phyloP scores from a whole-genome alignment of 2,888 invertebrate genomes.

The Chirona hameri region DNA sequence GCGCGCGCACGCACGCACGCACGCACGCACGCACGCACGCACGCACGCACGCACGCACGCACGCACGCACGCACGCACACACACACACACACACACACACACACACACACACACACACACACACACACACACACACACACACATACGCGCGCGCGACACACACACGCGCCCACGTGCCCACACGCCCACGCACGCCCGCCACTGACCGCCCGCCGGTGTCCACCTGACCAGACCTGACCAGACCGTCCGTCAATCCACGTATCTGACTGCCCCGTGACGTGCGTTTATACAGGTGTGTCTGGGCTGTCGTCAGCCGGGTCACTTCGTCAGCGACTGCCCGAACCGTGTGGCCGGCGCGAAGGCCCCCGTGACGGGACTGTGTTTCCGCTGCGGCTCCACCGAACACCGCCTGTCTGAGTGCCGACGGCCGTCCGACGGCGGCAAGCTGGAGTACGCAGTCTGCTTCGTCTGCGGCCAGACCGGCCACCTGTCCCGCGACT shows the following conservation, averaged over 20 bases:
- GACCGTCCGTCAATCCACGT: no score
- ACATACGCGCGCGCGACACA: no score
- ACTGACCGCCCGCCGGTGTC: neutral
- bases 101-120: no score
- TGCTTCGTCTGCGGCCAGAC: slow-evolving; percentile 85
- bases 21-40: no score
- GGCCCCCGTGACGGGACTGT: slow-evolving; percentile 57
- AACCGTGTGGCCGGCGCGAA: slow-evolving; percentile 40
- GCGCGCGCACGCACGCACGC: no score
- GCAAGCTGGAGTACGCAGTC: slow-evolving; percentile 54
- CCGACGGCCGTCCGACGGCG: slow-evolving; percentile 35
- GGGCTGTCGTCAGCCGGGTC: slow-evolving; percentile 50
- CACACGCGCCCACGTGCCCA: no score
- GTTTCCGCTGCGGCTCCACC: slow-evolving; percentile 85
- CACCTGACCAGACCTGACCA: no score
- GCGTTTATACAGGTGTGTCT: slow-evolving; percentile 45
- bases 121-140: no score
- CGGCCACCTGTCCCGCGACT: slow-evolving; percentile 82
- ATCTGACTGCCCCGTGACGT: neutral
- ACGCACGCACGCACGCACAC: no score
- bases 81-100: no score
- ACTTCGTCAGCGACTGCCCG: slow-evolving; percentile 48
- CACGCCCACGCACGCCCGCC: no score
- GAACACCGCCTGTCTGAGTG: slow-evolving; percentile 65
- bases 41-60: no score